Conservation (phyloP, 2,888 invertebrate species). For the Sminthurides aquaticus region DNA sequence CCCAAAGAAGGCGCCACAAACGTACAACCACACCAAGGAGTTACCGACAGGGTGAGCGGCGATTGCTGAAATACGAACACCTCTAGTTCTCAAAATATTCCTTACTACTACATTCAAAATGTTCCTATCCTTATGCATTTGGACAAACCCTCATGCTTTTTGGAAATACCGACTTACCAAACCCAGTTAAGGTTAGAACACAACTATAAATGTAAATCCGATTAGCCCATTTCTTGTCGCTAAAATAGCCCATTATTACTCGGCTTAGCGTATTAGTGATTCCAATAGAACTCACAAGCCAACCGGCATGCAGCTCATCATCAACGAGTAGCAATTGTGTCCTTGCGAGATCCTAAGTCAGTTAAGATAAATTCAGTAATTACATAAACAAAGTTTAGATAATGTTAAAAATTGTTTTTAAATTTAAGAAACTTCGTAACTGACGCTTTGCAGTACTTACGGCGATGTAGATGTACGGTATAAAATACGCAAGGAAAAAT, state of each 20-base stretch:
- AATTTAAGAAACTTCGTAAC: background rate
- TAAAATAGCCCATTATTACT: constrained; percentile 1
- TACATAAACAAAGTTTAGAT: too few species aligned
- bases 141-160: background rate
- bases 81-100: background rate
- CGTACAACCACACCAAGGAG: background rate
- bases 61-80: background rate
- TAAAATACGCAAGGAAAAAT: background rate
- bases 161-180: background rate
- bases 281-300: constrained; percentile 1
- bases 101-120: too few species aligned
- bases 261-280: constrained; percentile 4
- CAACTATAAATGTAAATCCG: constrained; percentile 1
- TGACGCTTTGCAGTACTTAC: background rate
- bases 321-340: background rate
- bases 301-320: background rate
- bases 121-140: too few species aligned
- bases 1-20: background rate
- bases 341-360: constrained; percentile 6
- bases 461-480: background rate
- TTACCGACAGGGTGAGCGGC: background rate
- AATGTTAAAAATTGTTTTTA: background rate
- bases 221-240: constrained; percentile 3
- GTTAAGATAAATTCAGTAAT: background rate
- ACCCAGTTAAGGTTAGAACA: background rate